Percentiles rank a stretch among this genome's conserved stretches.
Evolutionary conservation across 2,888 invertebrate genomes (phyloP).

Genomic region (Agrotis segetum): DNA sequence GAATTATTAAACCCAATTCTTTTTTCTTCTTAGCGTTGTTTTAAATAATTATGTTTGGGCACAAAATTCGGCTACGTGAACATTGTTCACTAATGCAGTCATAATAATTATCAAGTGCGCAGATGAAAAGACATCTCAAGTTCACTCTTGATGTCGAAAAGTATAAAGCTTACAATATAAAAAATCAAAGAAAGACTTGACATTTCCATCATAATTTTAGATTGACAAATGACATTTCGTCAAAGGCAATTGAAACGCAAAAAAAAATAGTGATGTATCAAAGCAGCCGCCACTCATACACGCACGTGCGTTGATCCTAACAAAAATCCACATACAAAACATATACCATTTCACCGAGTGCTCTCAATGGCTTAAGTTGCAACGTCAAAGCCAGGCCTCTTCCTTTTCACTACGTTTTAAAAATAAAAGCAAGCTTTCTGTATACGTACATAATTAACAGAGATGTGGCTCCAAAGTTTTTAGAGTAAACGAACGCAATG

Average conservation of each 20-base stretch:
- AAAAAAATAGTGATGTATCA: slow-evolving; percentile 61
- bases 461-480: slow-evolving; percentile 77
- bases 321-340: slow-evolving; percentile 74
- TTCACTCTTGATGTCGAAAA: background rate
- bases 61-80: too few species aligned
- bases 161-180: background rate
- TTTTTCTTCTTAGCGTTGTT: too few species aligned
- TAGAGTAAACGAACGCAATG: slow-evolving; percentile 77
- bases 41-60: too few species aligned
- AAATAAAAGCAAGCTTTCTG: slow-evolving; percentile 74
- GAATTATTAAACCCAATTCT: too few species aligned
- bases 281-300: slow-evolving; percentile 68
- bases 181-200: slow-evolving; percentile 27
- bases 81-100: too few species aligned
- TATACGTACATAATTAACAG: slow-evolving; percentile 85
- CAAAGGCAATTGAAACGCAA: slow-evolving; percentile 37
- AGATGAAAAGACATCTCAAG: too few species aligned
- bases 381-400: slow-evolving; percentile 85
- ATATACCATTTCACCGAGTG: slow-evolving; percentile 77
- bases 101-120: too few species aligned
- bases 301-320: slow-evolving; percentile 70
- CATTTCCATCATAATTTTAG: background rate
- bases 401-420: slow-evolving; percentile 87
- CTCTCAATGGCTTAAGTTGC: slow-evolving; percentile 78
- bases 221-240: too few species aligned